These are phyloP conservation scores for Lepetodrilus schrolli DNA, from an alignment of 2,888 invertebrate species.

Conservation along the genomic window DNA sequence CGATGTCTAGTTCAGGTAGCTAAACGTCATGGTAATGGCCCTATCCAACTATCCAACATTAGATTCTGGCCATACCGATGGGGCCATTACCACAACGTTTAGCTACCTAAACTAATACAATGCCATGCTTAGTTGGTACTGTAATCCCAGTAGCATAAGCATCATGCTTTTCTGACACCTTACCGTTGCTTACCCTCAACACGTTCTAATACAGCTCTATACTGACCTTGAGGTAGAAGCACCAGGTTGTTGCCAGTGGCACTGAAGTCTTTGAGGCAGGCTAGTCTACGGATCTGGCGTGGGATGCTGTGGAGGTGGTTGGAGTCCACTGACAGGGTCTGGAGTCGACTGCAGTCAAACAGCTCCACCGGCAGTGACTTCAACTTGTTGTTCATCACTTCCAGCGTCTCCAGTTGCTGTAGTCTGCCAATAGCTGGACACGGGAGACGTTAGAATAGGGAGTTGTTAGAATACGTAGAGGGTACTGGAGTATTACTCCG, in stretches of 20 bases:
- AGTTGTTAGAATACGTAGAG: background rate
- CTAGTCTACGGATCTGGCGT: constrained; percentile 34
- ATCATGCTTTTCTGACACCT: too few species aligned
- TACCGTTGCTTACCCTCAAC: too few species aligned
- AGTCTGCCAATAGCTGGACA: constrained; percentile 42
- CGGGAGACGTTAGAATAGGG: background rate
- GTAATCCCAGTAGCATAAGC: too few species aligned
- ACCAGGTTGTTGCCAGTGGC: constrained; percentile 46
- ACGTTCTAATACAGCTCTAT: too few species aligned
- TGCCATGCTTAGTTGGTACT: too few species aligned
- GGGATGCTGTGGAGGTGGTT: constrained; percentile 45
- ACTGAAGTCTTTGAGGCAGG: constrained; percentile 36
- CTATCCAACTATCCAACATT: too few species aligned
- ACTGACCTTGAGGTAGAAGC: constrained; percentile 33
- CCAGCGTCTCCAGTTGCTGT: constrained; percentile 36
- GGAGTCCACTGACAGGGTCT: constrained; percentile 43
- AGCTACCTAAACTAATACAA: too few species aligned
- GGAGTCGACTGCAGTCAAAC: constrained; percentile 34
- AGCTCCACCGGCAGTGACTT: constrained; percentile 41
- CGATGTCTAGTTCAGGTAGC: too few species aligned
- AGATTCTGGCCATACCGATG: too few species aligned
- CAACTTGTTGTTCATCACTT: constrained; percentile 42
- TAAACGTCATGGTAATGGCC: too few species aligned
- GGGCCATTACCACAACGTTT: too few species aligned
- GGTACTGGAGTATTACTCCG: too few species aligned